These are phyloP conservation scores for Nipponacmea schrenckii DNA, from an alignment of 2,888 invertebrate species.

Conservation along the genomic window DNA sequence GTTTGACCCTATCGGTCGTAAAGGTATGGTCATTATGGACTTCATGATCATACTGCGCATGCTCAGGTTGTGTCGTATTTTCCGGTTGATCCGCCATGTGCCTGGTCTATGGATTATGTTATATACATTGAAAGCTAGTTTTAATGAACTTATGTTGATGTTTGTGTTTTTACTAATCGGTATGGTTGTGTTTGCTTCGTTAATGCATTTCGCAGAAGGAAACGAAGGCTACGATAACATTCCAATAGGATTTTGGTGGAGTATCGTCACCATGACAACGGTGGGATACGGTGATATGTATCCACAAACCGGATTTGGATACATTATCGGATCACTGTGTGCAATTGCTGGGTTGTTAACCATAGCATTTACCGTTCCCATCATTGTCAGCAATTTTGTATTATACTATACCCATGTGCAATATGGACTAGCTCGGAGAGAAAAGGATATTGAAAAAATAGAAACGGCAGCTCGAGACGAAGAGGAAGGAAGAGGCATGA, in stretches of 20 bases:
- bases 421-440: conserved; percentile 48
- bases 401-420: conserved; percentile 64
- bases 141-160: conserved; percentile 63
- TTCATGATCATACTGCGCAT: conserved; percentile 61
- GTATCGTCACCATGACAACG: conserved; percentile 65
- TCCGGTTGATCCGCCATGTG: conserved; percentile 60
- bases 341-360: conserved; percentile 62
- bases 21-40: conserved; percentile 54
- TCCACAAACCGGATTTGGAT: conserved; percentile 56
- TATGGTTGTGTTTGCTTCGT: conserved; percentile 64
- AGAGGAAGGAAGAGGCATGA: conserved; percentile 13
- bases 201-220: conserved; percentile 63
- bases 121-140: conserved; percentile 63
- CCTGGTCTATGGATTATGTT: conserved; percentile 63
- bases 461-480: conserved; percentile 24
- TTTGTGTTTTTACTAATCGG: conserved; percentile 63
- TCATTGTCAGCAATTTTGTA: conserved; percentile 66
- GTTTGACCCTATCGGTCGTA: conserved; percentile 41
- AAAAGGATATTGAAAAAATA: conserved; percentile 27
- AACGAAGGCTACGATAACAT: conserved; percentile 59
- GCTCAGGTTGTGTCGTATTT: conserved; percentile 60
- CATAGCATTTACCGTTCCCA: conserved; percentile 64
- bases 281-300: conserved; percentile 65
- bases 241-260: conserved; percentile 65
- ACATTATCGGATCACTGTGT: conserved; percentile 60